Conservation (phyloP, 2,113 vertebrate genomes). For the Pundamilia nyererei region DNA sequence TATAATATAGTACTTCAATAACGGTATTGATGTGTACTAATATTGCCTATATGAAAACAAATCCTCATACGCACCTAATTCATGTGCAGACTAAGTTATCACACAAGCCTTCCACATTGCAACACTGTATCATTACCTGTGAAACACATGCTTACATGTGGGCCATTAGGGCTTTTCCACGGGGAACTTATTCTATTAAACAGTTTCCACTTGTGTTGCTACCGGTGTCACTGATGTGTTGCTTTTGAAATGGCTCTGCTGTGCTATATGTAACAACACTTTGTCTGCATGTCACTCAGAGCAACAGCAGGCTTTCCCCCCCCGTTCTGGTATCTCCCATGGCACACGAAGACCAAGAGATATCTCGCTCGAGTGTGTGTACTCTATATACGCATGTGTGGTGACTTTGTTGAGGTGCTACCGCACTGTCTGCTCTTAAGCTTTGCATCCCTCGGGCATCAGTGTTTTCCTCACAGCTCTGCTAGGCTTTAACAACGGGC, state of each 20-base stretch:
- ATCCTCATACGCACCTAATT: neutral
- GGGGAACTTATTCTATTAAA: constrained; percentile 16
- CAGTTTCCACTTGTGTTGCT: neutral
- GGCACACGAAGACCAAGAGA: neutral
- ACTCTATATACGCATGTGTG: constrained; percentile 4
- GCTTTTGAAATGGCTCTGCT: constrained; percentile 15
- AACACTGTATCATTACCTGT: neutral
- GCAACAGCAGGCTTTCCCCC: constrained; percentile 22
- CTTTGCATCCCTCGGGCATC: constrained; percentile 51
- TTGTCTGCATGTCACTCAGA: constrained; percentile 28
- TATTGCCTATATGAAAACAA: neutral
- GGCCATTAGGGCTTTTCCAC: neutral
- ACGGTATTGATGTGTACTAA: neutral
- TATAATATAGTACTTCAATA: neutral
- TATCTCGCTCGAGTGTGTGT: neutral
- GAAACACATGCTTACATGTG: neutral
- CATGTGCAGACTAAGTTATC: neutral
- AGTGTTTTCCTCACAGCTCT: constrained; percentile 59
- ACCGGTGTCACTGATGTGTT: constrained; percentile 2
- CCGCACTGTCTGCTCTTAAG: constrained; percentile 54
- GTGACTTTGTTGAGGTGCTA: constrained; percentile 53
- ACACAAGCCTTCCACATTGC: neutral
- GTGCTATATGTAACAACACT: constrained; percentile 17
- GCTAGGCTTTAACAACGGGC: constrained; percentile 40
- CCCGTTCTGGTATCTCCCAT: constrained; percentile 17